These are phyloP conservation scores for Epirrhoe tristata DNA, from an alignment of 2,888 invertebrate genomes.

Conservation along the genomic window DNA sequence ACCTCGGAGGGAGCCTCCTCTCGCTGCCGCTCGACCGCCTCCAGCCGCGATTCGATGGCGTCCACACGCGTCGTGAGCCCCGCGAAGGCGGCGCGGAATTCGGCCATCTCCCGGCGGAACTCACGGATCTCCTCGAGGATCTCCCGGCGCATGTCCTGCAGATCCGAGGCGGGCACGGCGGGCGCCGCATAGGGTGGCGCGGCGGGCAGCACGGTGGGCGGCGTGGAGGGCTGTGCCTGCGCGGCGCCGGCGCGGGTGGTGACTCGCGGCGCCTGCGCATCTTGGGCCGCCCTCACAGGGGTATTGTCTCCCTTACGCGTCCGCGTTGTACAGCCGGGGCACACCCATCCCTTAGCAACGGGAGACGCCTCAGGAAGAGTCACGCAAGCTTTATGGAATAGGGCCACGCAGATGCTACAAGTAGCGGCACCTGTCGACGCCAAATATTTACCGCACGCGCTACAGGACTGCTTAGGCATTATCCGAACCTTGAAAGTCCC, in stretches of 20 bases:
- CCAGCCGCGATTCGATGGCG: too few relatives aligned
- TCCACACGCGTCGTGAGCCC: too few relatives aligned
- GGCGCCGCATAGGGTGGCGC: not conserved
- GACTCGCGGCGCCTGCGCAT: not conserved
- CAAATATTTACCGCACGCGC: constrained; percentile 2
- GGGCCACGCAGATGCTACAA: not conserved
- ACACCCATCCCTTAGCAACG: not conserved
- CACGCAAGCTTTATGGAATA: not conserved
- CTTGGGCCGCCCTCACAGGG: not conserved
- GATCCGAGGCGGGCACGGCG: too few relatives aligned
- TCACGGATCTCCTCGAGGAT: constrained; percentile 1
- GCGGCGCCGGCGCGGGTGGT: not conserved
- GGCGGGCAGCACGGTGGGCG: not conserved
- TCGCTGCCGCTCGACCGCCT: too few relatives aligned
- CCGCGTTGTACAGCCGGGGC: not conserved
- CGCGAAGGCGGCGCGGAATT: not conserved
- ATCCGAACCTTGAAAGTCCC: too few relatives aligned
- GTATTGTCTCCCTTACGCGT: not conserved
- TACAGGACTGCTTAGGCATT: too few relatives aligned
- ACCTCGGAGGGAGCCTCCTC: too few relatives aligned
- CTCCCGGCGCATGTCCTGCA: too few relatives aligned
- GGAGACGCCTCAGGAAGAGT: too few relatives aligned
- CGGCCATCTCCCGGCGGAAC: constrained; percentile 7
- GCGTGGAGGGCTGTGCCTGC: not conserved
- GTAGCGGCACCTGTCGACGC: not conserved